These are phyloP conservation scores for Oxyscelio sp. DNA, from an alignment of 2,888 invertebrate species.

Conservation along the genomic window DNA sequence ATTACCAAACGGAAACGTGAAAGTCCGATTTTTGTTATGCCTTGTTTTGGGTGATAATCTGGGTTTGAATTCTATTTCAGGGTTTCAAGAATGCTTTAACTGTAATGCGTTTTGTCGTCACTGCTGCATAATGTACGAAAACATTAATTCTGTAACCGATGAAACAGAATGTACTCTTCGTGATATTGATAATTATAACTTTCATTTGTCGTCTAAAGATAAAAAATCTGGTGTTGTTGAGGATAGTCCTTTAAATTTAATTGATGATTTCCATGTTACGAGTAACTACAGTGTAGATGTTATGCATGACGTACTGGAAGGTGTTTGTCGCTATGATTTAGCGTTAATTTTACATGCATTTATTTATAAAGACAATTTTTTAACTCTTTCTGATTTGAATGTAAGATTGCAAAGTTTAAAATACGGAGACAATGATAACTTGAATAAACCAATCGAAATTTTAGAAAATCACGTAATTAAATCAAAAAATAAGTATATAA, in stretches of 20 bases:
- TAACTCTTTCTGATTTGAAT: too few species aligned
- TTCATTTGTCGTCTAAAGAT: conserved; percentile 24
- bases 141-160: conserved; percentile 24
- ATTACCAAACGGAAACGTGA: too few species aligned
- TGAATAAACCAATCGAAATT: too few species aligned
- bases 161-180: conserved; percentile 36
- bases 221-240: conserved; percentile 31
- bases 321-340: too few species aligned
- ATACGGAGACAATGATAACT: too few species aligned
- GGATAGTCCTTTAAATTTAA: conserved; percentile 35
- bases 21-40: too few species aligned
- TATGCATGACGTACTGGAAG: too few species aligned
- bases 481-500: conserved; percentile 17
- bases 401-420: too few species aligned
- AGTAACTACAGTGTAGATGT: too few species aligned
- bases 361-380: too few species aligned
- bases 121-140: conserved; percentile 28
- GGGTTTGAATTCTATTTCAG: conserved; percentile 38
- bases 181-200: conserved; percentile 31
- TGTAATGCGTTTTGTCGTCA: conserved; percentile 40
- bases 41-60: conserved; percentile 39
- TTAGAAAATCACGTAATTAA: conserved; percentile 32
- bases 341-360: too few species aligned
- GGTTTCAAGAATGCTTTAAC: conserved; percentile 46
- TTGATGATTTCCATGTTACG: too few species aligned